phyloP scores from a whole-genome alignment of 1,140 invertebrate genomes.

The Drosophila trapezifrons region DNA sequence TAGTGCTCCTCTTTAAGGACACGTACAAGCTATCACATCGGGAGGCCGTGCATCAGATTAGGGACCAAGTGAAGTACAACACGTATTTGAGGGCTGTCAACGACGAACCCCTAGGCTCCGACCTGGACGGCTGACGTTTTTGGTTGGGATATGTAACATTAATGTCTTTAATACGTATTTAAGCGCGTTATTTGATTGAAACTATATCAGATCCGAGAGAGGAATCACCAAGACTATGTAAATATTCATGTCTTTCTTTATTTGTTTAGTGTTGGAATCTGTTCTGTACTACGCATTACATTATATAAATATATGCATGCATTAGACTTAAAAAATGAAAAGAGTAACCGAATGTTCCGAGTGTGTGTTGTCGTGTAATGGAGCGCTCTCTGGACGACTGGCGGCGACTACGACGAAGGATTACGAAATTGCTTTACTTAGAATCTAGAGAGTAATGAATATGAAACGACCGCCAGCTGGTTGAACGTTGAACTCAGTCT shows the following conservation, averaged over 20 bases:
- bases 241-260: slow-evolving; percentile 22
- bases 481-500: slow-evolving; percentile 67
- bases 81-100: slow-evolving; percentile 50
- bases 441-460: slow-evolving; percentile 52
- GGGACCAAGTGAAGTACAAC: slow-evolving; percentile 45
- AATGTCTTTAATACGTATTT: neutral
- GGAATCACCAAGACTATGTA: neutral
- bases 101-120: slow-evolving; percentile 46
- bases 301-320: slow-evolving; percentile 36
- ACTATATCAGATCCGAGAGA: no score
- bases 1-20: slow-evolving; percentile 70
- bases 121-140: slow-evolving; percentile 32
- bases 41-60: slow-evolving; percentile 52
- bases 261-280: slow-evolving; percentile 39
- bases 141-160: neutral
- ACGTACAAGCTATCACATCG: slow-evolving; percentile 39
- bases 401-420: slow-evolving; percentile 15
- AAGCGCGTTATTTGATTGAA: no score
- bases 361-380: slow-evolving; percentile 27
- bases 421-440: slow-evolving; percentile 70
- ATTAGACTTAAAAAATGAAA: slow-evolving; percentile 37
- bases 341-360: slow-evolving; percentile 33
- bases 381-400: slow-evolving; percentile 45
- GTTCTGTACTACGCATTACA: slow-evolving; percentile 31
- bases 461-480: slow-evolving; percentile 51